phyloP scores from a whole-genome alignment of 2,888 invertebrate genomes.

The Orthonevra nobilis region DNA sequence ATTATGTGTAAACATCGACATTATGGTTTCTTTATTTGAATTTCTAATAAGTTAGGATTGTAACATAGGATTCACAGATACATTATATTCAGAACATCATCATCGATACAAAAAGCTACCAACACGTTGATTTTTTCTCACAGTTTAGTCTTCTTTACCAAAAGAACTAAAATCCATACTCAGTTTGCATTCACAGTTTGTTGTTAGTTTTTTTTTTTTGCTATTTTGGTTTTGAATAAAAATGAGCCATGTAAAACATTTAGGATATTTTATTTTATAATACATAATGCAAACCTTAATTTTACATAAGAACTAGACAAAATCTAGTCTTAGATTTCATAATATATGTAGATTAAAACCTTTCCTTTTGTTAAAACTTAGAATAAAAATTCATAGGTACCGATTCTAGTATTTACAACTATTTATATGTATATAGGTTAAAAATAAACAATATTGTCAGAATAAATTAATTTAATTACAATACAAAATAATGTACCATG shows the following conservation, averaged over 20 bases:
- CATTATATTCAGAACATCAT: conserved; percentile 51
- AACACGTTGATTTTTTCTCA: conserved; percentile 36
- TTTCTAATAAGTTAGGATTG: conserved; percentile 66
- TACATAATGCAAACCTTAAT: conserved; percentile 66
- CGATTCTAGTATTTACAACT: conserved; percentile 61
- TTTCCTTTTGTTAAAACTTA: conserved; percentile 19
- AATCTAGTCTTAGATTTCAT: conserved; percentile 37
- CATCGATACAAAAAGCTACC: conserved; percentile 64
- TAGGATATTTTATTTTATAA: conserved; percentile 49
- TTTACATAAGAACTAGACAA: conserved; percentile 68
- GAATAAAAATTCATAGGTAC: conserved; percentile 47
- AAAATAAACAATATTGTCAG: too few relatives aligned
- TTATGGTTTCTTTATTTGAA: conserved; percentile 66
- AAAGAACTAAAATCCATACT: conserved; percentile 40
- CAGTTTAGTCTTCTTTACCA: conserved; percentile 20
- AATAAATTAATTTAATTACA: conserved; percentile 62
- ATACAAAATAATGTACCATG: conserved; percentile 40
- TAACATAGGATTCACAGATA: conserved; percentile 68
- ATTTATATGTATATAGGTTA: conserved; percentile 30
- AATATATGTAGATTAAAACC: conserved; percentile 48
- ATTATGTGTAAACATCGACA: conserved; percentile 69
- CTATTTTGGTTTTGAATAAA: conserved; percentile 20
- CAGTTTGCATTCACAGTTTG: conserved; percentile 20
- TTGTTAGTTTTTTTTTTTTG: conserved; percentile 1
- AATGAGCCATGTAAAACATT: conserved; percentile 48